Evolutionary conservation across 2,888 invertebrate species (phyloP), one percentile per base, ranked within the genome.

Genomic region (Dermolepida albohirtum): DNA sequence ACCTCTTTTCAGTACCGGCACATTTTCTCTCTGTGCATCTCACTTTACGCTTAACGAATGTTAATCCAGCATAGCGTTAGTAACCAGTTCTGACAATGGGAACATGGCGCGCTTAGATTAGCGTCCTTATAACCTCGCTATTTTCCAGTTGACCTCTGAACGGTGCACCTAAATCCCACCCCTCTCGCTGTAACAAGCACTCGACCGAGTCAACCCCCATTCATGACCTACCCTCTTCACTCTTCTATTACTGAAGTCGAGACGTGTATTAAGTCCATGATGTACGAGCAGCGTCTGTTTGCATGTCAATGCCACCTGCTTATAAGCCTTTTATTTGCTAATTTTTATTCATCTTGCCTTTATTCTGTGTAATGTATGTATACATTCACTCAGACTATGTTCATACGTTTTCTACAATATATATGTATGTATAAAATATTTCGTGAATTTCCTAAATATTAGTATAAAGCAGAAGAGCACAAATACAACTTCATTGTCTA

Each of bases 191-290:
- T 50, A 22, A n/a, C 22, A 50, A 50, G 10, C 50, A n/a, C n/a
- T 16, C 50, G 22, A 7, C 50, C 22, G 27, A 50, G 22, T 17
- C 16, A 55, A 50, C 71, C 55, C n/a, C 67, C 59, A 70, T 72
- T 72, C 72, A 73, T 71, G 76, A 74, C 73, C 73, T 75, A 71
- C 72, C 74, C 75, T 71, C 68, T 74, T 73, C 72, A 73, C 73
- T 55, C 74, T 68, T 70, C 71, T 70, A 16, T 44, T 71, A 64
- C 72, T 52, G 71, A 69, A 74, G 75, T 74, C 75, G 76, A 75
- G 76, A 75, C 76, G 75, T 73, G 72, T 75, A 74, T 75, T 76
- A 74, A 77, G 74, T 70, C 74, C 66, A 69, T 76, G 76, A 34
- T 10, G 10, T 74, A 77, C 74, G 72, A 67, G 70, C 73, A 71